Percentiles rank a stretch among this genome's conserved stretches.
These are phyloP conservation scores for Agelaius tricolor DNA, from an alignment of 2,113 vertebrate species.

Conservation along the genomic window DNA sequence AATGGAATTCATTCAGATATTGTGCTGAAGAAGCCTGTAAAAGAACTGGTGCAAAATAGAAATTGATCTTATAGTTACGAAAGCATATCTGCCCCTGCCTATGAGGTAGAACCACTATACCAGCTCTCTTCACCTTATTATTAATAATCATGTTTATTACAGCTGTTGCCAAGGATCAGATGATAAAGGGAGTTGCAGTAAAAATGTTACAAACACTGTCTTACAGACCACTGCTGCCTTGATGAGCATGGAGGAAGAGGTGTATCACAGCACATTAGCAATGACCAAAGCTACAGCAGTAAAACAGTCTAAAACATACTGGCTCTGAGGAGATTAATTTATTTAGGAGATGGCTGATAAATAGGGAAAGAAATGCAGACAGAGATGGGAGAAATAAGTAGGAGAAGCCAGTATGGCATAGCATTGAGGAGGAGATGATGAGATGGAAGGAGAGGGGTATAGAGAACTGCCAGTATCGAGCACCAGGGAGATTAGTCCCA, in stretches of 20 bases:
- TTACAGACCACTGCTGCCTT: background rate
- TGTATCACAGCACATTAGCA: background rate
- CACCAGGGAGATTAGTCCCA: background rate
- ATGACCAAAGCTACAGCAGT: background rate
- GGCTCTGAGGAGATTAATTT: background rate
- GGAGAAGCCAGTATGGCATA: background rate
- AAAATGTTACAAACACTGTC: background rate
- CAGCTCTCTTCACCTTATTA: background rate
- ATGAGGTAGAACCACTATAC: background rate
- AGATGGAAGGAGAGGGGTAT: background rate
- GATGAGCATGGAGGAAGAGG: background rate
- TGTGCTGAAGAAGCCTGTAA: conserved; percentile 1
- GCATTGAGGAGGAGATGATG: background rate
- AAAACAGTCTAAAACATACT: background rate
- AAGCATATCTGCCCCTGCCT: background rate
- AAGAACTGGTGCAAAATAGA: conserved; percentile 18
- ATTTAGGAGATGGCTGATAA: background rate
- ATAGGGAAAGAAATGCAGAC: background rate
- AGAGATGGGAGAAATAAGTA: background rate
- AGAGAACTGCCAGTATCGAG: background rate
- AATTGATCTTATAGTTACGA: conserved; percentile 26
- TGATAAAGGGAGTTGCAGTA: background rate
- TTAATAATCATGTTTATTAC: conserved; percentile 37
- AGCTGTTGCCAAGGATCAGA: background rate
- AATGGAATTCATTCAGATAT: conserved; percentile 44